Evolutionary conservation across 2,888 invertebrate species (phyloP).

Genomic region (Flabesymbios commensalis): DNA sequence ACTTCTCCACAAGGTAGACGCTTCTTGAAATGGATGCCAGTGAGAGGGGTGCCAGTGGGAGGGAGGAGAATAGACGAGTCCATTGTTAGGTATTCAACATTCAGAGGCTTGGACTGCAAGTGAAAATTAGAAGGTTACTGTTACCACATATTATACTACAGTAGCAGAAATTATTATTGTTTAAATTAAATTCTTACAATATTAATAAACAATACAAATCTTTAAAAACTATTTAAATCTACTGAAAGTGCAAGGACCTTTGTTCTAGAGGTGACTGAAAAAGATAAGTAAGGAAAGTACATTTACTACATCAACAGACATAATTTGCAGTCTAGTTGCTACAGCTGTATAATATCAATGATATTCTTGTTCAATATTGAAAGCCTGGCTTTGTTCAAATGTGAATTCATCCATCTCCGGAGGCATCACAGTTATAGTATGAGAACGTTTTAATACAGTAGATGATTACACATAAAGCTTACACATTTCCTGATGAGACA

Average conservation of each 20-base stretch:
- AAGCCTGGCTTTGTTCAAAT: too few relatives aligned
- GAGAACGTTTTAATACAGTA: too few relatives aligned
- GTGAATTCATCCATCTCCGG: too few relatives aligned
- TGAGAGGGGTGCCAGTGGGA: constrained; percentile 93
- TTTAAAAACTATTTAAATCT: not conserved
- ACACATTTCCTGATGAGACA: too few relatives aligned
- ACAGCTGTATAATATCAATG: too few relatives aligned
- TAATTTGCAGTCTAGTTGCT: too few relatives aligned
- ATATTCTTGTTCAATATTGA: too few relatives aligned
- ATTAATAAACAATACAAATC: not conserved
- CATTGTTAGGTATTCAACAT: constrained; percentile 93
- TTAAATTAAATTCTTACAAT: not conserved
- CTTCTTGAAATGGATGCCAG: constrained; percentile 88
- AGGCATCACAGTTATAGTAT: too few relatives aligned
- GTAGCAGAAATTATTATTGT: not conserved
- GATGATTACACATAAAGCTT: too few relatives aligned
- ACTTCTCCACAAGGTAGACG: constrained; percentile 95
- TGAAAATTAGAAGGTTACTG: not conserved
- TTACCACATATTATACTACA: not conserved
- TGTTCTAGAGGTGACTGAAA: too few relatives aligned
- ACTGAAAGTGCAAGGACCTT: not conserved
- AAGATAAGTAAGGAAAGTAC: too few relatives aligned
- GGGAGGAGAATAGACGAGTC: constrained; percentile 93
- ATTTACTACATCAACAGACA: too few relatives aligned
- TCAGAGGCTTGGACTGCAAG: constrained; percentile 52